These are phyloP conservation scores for Frankliniella intonsa DNA, from an alignment of 2,888 invertebrate genomes.

Conservation along the genomic window DNA sequence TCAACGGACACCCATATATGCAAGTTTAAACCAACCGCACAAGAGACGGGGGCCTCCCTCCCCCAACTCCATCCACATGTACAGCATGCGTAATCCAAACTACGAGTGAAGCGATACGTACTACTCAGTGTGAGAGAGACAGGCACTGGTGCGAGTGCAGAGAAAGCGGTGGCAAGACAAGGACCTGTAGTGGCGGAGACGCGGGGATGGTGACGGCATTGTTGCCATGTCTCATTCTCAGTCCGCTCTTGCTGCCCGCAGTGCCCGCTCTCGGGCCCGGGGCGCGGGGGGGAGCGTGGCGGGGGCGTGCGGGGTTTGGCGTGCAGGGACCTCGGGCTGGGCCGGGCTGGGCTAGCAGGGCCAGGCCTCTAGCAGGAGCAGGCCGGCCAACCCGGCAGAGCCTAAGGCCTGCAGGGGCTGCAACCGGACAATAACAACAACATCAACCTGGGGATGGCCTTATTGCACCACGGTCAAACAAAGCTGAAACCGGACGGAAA, in stretches of 20 bases:
- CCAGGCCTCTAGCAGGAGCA: neutral
- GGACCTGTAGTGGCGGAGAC: slow-evolving; percentile 78
- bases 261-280: neutral
- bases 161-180: slow-evolving; percentile 38
- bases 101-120: slow-evolving; percentile 25
- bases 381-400: neutral
- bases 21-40: too few relatives aligned
- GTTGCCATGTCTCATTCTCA: slow-evolving; percentile 63
- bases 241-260: slow-evolving; percentile 38
- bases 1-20: too few relatives aligned
- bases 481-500: too few relatives aligned
- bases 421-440: too few relatives aligned
- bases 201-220: slow-evolving; percentile 65
- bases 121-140: slow-evolving; percentile 28
- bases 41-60: too few relatives aligned
- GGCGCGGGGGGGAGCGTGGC: slow-evolving; percentile 35
- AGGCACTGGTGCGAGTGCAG: slow-evolving; percentile 29
- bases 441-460: too few relatives aligned
- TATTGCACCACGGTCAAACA: too few relatives aligned
- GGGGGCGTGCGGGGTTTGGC: slow-evolving; percentile 30
- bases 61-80: too few relatives aligned
- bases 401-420: too few relatives aligned
- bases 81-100: slow-evolving; percentile 11
- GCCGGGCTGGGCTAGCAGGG: neutral
- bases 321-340: neutral